Base-by-base conservation (phyloP, 1,140 invertebrate genomes). In the Aphis gossypii region DNA sequence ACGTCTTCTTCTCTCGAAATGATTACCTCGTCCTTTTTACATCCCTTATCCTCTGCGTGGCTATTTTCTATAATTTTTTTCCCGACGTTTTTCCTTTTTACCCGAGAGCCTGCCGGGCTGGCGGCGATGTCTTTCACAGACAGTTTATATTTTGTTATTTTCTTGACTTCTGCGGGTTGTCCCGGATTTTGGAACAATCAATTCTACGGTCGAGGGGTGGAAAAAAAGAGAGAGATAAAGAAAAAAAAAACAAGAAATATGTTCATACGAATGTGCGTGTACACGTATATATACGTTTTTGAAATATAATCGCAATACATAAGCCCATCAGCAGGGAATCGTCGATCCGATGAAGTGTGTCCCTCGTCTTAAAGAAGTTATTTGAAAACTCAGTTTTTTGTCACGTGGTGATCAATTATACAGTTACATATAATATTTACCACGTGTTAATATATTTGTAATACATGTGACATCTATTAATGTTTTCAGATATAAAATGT, bases 131-230 rank as follows among this genome's bases (percentile, higher is more conserved):
- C n/a, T 93, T 93, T 86, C 51, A 82, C 82, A 51, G 82, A 48
- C 68, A 93, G 92, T 93, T 93, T 93, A 93, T 93, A 93, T 93
- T 93, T 56, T 38, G 92, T 93, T 86, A 84, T 93, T 93, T 86
- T 86, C 92, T 93, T 93, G 92, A 93, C 92, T 93, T 93, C 35
- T 93, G 92, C 82, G 92, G 92, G 92, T 86, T 93, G 92, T 93
- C 92, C 92, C 82, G 92, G 92, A 93, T 93, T 93, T 93, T 56
- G 82, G 46, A 86, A 93, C 92, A 93, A 93, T 93, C 92, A 93
- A 93, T 93, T 93, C 92, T 93, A 83, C 51, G 92, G 92, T 18
- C 60, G 60, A 76, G 30, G 60, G 60, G 30, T 84, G 30, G n/a
- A 86, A 93, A 51, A 92, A 38, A 92, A 21, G 20, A 44, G 44